Conservation (phyloP, 2,113 vertebrate genomes). For the Pica pica region DNA sequence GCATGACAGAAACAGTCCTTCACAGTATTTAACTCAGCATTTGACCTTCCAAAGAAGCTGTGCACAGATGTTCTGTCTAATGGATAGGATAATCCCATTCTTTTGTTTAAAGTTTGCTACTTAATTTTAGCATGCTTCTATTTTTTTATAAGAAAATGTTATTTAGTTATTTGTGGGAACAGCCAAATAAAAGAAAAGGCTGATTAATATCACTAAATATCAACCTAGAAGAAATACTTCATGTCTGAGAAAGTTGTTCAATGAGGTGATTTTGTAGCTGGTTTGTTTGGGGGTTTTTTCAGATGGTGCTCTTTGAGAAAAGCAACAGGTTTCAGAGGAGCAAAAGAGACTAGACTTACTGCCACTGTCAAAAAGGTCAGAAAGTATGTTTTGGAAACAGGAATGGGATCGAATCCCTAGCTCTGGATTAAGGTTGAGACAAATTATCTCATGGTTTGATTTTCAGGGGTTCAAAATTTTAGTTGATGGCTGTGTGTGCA, state of each 20-base stretch:
- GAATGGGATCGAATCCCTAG: not conserved
- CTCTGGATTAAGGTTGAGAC: not conserved
- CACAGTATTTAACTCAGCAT: not conserved
- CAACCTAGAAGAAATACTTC: not conserved
- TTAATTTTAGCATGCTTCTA: not conserved
- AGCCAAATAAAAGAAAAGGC: not conserved
- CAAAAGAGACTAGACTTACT: not conserved
- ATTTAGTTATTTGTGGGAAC: not conserved
- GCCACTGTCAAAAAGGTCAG: not conserved
- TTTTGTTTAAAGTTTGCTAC: not conserved
- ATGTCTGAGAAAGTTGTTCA: not conserved
- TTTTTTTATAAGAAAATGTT: not conserved
- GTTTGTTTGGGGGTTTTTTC: not conserved
- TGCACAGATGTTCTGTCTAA: not conserved
- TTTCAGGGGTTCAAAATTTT: not conserved
- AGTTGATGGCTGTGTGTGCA: not conserved
- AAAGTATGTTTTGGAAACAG: not conserved
- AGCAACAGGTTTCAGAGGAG: not conserved
- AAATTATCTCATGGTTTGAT: not conserved
- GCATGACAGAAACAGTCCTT: not conserved
- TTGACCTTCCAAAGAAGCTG: not conserved
- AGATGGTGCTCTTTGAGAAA: not conserved
- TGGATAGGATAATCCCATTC: not conserved
- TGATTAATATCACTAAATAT: not conserved
- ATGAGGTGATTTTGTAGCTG: not conserved